Evolutionary conservation across 1,140 invertebrate species (phyloP).

Genomic region (Aricia agestis): DNA sequence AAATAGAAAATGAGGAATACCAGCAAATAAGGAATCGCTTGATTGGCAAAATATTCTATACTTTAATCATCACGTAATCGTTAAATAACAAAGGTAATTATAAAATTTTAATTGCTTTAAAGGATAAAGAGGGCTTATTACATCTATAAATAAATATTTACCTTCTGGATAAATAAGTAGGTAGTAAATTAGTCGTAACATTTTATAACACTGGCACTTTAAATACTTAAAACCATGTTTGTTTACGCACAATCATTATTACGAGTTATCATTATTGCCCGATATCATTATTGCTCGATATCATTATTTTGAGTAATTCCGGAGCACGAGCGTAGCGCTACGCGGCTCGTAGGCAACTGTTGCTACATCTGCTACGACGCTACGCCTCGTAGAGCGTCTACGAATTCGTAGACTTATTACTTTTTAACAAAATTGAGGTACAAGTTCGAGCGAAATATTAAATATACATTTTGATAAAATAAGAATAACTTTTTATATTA

Average conservation of each 20-base stretch:
- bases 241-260: background rate
- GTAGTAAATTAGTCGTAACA: slow-evolving; percentile 23
- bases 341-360: slow-evolving; percentile 57
- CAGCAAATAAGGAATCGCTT: no score
- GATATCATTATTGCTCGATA: slow-evolving; percentile 1
- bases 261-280: slow-evolving; percentile 1
- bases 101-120: no score
- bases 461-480: slow-evolving; percentile 11
- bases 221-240: background rate
- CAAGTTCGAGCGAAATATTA: background rate
- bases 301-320: background rate
- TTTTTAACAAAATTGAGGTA: slow-evolving; percentile 16
- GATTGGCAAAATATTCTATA: no score
- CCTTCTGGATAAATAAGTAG: slow-evolving; percentile 32
- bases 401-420: slow-evolving; percentile 23
- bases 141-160: slow-evolving; percentile 21
- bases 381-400: slow-evolving; percentile 36
- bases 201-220: slow-evolving; percentile 15
- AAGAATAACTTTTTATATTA: background rate
- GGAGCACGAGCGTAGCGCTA: slow-evolving; percentile 44
- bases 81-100: no score
- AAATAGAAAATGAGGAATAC: no score
- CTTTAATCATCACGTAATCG: no score
- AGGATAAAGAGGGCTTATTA: no score
- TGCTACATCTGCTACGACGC: slow-evolving; percentile 48